These are phyloP conservation scores for Callithrix jacchus DNA, from an alignment of 2,113 vertebrate genomes.

Conservation along the genomic window DNA sequence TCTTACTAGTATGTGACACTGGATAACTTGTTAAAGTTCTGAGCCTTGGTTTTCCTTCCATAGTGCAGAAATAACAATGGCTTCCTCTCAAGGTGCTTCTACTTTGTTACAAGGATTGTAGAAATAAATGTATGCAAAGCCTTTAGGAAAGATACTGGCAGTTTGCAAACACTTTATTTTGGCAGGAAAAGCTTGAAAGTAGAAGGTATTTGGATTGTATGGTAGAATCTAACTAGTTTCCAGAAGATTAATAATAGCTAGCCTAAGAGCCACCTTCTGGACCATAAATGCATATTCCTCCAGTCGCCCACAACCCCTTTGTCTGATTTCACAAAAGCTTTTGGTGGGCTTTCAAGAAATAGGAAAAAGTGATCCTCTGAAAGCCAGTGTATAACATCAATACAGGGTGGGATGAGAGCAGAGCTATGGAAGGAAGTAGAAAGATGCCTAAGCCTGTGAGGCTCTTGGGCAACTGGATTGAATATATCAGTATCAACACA, in stretches of 20 bases:
- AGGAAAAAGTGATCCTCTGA: neutral
- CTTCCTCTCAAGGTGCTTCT: neutral
- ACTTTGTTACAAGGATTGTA: neutral
- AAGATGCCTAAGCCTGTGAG: neutral
- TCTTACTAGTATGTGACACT: neutral
- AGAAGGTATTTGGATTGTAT: neutral
- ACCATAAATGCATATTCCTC: neutral
- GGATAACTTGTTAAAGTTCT: neutral
- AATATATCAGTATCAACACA: neutral
- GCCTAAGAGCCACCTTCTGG: neutral
- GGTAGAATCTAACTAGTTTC: neutral
- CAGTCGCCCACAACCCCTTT: neutral
- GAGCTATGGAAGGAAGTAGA: neutral
- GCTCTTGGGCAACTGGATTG: neutral
- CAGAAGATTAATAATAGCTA: neutral
- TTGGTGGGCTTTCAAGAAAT: neutral
- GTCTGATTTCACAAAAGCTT: neutral
- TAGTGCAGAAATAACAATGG: neutral
- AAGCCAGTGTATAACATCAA: neutral
- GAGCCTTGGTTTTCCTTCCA: neutral
- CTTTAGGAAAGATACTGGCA: neutral
- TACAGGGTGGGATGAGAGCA: neutral
- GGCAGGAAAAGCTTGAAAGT: neutral
- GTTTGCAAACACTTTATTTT: neutral
- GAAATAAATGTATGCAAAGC: neutral